These are phyloP conservation scores for Trigoniulus corallinus DNA, from an alignment of 1,140 invertebrate species.

Conservation along the genomic window DNA sequence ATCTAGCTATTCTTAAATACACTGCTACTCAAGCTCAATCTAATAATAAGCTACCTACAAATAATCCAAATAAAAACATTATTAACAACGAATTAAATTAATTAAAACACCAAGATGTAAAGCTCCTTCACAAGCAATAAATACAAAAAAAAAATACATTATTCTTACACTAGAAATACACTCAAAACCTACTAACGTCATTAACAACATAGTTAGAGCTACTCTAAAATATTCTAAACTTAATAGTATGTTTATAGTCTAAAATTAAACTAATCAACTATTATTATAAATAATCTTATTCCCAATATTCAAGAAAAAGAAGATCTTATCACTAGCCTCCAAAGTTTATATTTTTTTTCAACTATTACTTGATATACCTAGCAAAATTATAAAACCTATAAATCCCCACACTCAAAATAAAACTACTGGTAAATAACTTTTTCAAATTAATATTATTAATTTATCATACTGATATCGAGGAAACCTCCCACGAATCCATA, in stretches of 20 bases:
- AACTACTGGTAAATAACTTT: background rate
- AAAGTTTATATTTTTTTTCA: background rate
- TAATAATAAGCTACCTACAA: too few species aligned
- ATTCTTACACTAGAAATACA: background rate
- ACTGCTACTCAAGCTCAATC: too few species aligned
- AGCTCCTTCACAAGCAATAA: background rate
- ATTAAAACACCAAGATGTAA: background rate
- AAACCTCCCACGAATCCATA: constrained; percentile 36
- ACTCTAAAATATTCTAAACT: background rate
- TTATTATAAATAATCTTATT: background rate
- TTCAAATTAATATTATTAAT: constrained; percentile 26
- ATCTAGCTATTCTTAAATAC: too few species aligned
- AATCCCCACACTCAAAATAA: background rate
- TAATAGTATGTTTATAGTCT: background rate
- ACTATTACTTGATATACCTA: background rate
- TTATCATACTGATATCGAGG: constrained; percentile 41
- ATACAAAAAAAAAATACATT: background rate
- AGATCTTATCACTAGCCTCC: background rate
- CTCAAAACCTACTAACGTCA: background rate
- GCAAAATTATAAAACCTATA: background rate
- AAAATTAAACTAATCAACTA: background rate
- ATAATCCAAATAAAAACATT: background rate
- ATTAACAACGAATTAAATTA: background rate
- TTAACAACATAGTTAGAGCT: background rate
- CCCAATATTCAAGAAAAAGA: background rate